phyloP scores from a whole-genome alignment of 2,797 vertebrate genomes.

The Hyperoplus lanceolatus region DNA sequence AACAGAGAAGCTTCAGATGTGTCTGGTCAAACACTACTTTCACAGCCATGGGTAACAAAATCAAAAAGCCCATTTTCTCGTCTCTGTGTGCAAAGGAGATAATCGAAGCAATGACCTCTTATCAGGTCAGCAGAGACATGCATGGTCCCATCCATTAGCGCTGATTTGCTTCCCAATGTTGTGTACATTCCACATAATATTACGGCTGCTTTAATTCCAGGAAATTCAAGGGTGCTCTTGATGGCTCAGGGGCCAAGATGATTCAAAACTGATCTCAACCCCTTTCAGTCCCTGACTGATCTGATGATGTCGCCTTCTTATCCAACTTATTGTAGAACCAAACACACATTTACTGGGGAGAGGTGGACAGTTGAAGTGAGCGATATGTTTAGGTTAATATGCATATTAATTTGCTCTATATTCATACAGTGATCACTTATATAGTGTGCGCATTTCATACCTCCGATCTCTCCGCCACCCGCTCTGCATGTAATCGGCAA shows the following conservation, averaged over 20 bases:
- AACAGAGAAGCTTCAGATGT: conserved; percentile 62
- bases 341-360: neutral
- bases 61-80: conserved; percentile 65
- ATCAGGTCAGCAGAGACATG: conserved; percentile 43
- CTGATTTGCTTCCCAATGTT: conserved; percentile 34
- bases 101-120: conserved; percentile 48
- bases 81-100: conserved; percentile 23
- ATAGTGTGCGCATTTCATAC: no score
- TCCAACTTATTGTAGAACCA: neutral
- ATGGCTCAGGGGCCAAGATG: conserved; percentile 1
- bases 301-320: neutral
- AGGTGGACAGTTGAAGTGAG: neutral
- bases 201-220: conserved; percentile 28
- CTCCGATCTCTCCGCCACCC: no score
- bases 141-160: conserved; percentile 32
- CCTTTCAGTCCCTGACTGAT: neutral
- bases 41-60: conserved; percentile 57
- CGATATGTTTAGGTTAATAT: no score
- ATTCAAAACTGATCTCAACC: neutral
- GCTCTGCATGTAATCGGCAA: no score
- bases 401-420: no score
- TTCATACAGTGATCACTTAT: no score
- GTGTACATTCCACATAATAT: conserved; percentile 17
- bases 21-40: conserved; percentile 58
- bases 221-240: conserved; percentile 5